A percentile compares a stretch with the other conserved stretches of the same genome.
Conservation (phyloP, 2,113 vertebrate species). For the Galbula dea region DNA sequence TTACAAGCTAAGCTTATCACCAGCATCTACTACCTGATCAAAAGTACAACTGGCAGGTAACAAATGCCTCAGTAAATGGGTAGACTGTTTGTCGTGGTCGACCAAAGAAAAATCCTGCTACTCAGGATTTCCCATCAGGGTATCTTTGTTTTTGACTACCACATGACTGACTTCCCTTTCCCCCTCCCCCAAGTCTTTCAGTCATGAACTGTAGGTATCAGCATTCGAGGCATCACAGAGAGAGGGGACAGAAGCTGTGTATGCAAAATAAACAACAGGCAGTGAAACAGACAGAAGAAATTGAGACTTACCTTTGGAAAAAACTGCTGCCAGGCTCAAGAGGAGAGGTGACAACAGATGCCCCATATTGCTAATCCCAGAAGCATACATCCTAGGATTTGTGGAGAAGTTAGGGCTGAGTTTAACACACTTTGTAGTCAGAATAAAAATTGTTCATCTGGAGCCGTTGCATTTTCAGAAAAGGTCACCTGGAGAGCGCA, state of each 20-base stretch:
- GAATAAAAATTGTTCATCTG: background rate
- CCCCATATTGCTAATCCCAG: conserved; percentile 67
- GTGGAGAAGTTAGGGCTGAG: background rate
- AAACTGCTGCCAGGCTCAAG: conserved; percentile 73
- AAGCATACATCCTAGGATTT: conserved; percentile 53
- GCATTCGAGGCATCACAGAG: background rate
- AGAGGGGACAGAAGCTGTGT: background rate
- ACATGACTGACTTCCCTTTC: no score
- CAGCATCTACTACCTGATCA: background rate
- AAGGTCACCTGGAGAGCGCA: conserved; percentile 2
- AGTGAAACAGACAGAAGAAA: background rate
- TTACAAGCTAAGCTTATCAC: background rate
- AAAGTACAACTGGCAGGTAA: background rate
- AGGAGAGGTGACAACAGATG: conserved; percentile 68
- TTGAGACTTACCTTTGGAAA: conserved; percentile 73
- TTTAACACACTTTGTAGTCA: background rate
- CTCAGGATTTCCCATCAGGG: background rate
- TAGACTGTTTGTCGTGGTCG: background rate
- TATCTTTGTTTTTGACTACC: background rate
- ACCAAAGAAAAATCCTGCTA: background rate
- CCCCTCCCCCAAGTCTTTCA: background rate
- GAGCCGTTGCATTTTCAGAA: conserved; percentile 6
- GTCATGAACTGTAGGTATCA: background rate
- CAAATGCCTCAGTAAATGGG: background rate
- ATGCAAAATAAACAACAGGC: background rate